Base-by-base conservation (phyloP, 92 coral and sea anemone species). In the Zoanthus sociatus region DNA sequence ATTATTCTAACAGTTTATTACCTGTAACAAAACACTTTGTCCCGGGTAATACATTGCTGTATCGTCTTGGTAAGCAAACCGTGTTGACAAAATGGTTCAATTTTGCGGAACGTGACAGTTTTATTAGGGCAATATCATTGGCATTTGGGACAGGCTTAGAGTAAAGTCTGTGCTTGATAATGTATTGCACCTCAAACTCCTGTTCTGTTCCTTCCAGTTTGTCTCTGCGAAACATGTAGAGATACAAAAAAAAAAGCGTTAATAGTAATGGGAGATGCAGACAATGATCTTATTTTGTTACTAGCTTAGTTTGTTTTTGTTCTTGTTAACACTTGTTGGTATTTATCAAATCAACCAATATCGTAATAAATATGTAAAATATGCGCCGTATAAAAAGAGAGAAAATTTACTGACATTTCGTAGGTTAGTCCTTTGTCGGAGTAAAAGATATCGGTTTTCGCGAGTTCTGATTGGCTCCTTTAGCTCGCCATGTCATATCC, bases 1-100 rank as follows among this genome's bases (percentile, higher is more conserved):
- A 50, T 6, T 50, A 50, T 11, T 50, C 55, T 11, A 50, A 50
- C 55, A 21, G 69, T 63, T 0, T 7, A 63, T 66, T 76, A 89
- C 92, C 92, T 6, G 92, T 89, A 14, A 84, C 78, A 72, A 89
- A 89, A 70, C 92, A 89, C 83, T 53, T 75, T 33, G 83, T 89
- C 63, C 92, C 92, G 44, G 89, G 88, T 47, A 48, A 53, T 42
- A 84, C 89, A 12, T 47, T 56, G 78, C 83, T 78, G 64, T 79
- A 66, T 63, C 21, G 76, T 68, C 60, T 64, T 61, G 92, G 92
- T 50, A 86, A 79, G 63, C 92, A 90, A 50, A 90, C 89, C 0
- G 87, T 86, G 83, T 86, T 90, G 31, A 90, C 92, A 58, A 90
- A 84, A 50, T 83, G 71, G n/a, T 87, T 89, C 55, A 73, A 58